phyloP scores from a whole-genome alignment of 1,140 invertebrate genomes.

The Proales similis region DNA sequence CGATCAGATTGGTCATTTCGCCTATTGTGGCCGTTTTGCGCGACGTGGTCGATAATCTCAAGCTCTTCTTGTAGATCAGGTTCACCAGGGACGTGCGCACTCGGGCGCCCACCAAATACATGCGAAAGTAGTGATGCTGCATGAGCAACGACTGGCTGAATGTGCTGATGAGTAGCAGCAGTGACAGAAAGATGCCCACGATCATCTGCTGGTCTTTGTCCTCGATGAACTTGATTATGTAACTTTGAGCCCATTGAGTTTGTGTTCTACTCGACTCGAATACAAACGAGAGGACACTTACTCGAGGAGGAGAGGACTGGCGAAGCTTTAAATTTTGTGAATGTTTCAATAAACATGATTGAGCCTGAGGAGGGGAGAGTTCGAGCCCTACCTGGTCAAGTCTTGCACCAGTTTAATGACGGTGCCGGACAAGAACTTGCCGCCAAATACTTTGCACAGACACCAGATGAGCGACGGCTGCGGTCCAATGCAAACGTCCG shows the following conservation, averaged over 20 bases:
- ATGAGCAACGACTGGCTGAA: constrained; percentile 76
- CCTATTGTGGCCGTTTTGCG: constrained; percentile 55
- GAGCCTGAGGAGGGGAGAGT: too few relatives aligned
- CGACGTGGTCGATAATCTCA: constrained; percentile 43
- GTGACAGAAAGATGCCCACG: constrained; percentile 77
- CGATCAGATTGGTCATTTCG: constrained; percentile 60
- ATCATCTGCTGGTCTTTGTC: constrained; percentile 45
- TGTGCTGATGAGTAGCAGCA: constrained; percentile 67
- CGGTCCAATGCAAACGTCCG: too few relatives aligned
- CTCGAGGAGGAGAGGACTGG: constrained; percentile 24
- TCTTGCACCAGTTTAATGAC: constrained; percentile 38
- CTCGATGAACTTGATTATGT: constrained; percentile 33
- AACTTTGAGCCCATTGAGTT: not conserved
- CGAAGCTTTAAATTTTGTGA: too few relatives aligned
- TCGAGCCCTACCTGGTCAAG: too few relatives aligned
- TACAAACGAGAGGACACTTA: too few relatives aligned
- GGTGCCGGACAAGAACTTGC: constrained; percentile 35
- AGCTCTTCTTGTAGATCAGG: constrained; percentile 76
- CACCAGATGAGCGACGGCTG: constrained; percentile 23
- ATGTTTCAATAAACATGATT: too few relatives aligned
- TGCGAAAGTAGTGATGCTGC: constrained; percentile 51
- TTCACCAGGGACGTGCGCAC: constrained; percentile 83
- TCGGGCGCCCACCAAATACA: constrained; percentile 70
- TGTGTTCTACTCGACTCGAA: too few relatives aligned
- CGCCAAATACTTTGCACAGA: constrained; percentile 34